Percentiles rank a stretch among this genome's conserved stretches.
phyloP scores from a whole-genome alignment of 1,140 invertebrate genomes.

The Lordiphosa stackelbergi region DNA sequence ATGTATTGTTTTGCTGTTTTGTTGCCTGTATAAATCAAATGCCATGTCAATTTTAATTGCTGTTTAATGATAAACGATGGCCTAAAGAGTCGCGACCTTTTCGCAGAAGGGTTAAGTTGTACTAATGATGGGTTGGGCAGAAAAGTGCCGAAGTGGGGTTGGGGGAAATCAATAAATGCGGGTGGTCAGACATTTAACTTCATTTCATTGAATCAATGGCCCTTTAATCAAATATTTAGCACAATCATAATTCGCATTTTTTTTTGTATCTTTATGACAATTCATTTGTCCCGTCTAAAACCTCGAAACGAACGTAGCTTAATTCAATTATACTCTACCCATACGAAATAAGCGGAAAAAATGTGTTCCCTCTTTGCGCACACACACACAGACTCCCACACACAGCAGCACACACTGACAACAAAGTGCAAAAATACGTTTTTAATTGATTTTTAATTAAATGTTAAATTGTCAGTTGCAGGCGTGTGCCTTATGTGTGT shows the following conservation, averaged over 20 bases:
- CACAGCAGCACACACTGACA: slow-evolving; percentile 12
- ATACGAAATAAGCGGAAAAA: no score
- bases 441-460: slow-evolving; percentile 75
- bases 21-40: slow-evolving; percentile 59
- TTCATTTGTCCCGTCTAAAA: slow-evolving; percentile 14
- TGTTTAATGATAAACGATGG: slow-evolving; percentile 65
- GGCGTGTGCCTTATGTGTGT: slow-evolving; percentile 10
- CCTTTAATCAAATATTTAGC: slow-evolving; percentile 1
- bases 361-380: background rate
- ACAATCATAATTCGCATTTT: slow-evolving; percentile 8
- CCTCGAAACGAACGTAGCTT: slow-evolving; percentile 28
- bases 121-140: slow-evolving; percentile 22
- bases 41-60: slow-evolving; percentile 68
- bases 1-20: slow-evolving; percentile 7
- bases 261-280: slow-evolving; percentile 10
- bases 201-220: slow-evolving; percentile 5
- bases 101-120: slow-evolving; percentile 44
- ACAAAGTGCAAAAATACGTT: slow-evolving; percentile 63
- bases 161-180: slow-evolving; percentile 13
- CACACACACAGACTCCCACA: background rate
- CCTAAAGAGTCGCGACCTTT: slow-evolving; percentile 34
- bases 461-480: slow-evolving; percentile 71
- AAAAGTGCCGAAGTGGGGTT: slow-evolving; percentile 17
- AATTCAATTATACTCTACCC: slow-evolving; percentile 59
- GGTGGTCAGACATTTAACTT: slow-evolving; percentile 6